phyloP scores from a whole-genome alignment of 2,113 vertebrate genomes.

The Psittacus erithacus region DNA sequence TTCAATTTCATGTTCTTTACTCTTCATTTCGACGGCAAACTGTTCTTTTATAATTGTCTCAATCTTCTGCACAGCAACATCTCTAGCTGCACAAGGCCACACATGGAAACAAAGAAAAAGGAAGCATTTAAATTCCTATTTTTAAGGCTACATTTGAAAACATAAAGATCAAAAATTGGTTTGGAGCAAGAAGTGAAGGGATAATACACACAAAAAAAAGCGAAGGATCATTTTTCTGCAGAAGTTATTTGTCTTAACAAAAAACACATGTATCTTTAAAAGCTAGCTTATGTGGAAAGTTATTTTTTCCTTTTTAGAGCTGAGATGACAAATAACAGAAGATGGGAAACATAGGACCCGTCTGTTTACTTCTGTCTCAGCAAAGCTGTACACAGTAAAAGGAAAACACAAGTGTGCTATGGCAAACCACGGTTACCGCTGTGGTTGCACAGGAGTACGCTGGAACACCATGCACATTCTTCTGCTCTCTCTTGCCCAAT shows the following conservation, averaged over 20 bases:
- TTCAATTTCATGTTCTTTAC: constrained; percentile 98
- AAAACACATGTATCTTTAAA: background rate
- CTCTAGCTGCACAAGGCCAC: constrained; percentile 82
- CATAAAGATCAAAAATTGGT: background rate
- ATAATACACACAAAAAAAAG: background rate
- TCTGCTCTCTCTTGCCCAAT: background rate
- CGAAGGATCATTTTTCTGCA: background rate
- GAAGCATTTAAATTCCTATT: background rate
- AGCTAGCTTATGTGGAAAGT: background rate
- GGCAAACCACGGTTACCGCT: fast-evolving
- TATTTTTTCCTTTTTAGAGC: background rate
- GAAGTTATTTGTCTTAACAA: background rate
- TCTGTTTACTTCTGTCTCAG: constrained; percentile 20
- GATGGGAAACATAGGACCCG: background rate
- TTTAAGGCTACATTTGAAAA: background rate
- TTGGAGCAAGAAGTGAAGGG: background rate
- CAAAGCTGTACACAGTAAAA: background rate
- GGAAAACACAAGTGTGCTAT: background rate
- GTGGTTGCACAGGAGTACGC: fast-evolving
- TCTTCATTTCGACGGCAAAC: constrained; percentile 96
- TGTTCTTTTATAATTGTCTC: constrained; percentile 95
- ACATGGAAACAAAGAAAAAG: background rate
- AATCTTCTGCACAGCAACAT: constrained; percentile 94
- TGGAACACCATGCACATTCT: background rate
- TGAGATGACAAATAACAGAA: background rate